Evolutionary conservation across 2,888 invertebrate species (phyloP).

Genomic region (Tuta absoluta): DNA sequence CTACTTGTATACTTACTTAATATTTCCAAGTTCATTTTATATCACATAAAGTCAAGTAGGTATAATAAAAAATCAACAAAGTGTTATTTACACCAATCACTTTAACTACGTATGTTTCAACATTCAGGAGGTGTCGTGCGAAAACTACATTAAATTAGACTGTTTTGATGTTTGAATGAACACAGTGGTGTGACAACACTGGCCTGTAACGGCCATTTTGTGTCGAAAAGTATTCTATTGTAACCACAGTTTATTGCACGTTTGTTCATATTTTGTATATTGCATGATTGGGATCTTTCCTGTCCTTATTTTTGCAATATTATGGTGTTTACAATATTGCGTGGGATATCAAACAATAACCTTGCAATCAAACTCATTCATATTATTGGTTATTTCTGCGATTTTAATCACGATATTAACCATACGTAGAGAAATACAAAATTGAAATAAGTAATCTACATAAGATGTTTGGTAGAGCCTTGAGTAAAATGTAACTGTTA

Average conservation of each 20-base stretch:
- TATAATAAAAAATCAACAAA: neutral
- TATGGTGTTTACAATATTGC: neutral
- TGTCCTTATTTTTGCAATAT: neutral
- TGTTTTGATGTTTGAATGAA: conserved; percentile 13
- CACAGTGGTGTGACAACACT: neutral
- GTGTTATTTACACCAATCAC: neutral
- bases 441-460: neutral
- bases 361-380: neutral
- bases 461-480: neutral
- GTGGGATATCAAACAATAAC: neutral
- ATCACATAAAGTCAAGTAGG: neutral
- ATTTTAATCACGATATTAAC: too few species aligned
- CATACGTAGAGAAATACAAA: too few species aligned
- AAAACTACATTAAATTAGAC: neutral
- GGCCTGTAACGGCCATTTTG: neutral
- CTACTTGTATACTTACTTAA: too few species aligned
- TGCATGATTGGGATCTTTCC: conserved; percentile 7
- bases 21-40: too few species aligned
- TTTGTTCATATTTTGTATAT: conserved; percentile 12
- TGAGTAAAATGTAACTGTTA: neutral
- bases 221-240: conserved; percentile 19
- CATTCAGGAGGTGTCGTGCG: conserved; percentile 6
- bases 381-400: too few species aligned
- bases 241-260: conserved; percentile 14
- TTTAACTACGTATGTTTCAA: neutral